Percentiles rank a stretch among this genome's conserved stretches.
Conservation (phyloP, 2,797 vertebrate genomes). For the Neopelma chrysocephalum region DNA sequence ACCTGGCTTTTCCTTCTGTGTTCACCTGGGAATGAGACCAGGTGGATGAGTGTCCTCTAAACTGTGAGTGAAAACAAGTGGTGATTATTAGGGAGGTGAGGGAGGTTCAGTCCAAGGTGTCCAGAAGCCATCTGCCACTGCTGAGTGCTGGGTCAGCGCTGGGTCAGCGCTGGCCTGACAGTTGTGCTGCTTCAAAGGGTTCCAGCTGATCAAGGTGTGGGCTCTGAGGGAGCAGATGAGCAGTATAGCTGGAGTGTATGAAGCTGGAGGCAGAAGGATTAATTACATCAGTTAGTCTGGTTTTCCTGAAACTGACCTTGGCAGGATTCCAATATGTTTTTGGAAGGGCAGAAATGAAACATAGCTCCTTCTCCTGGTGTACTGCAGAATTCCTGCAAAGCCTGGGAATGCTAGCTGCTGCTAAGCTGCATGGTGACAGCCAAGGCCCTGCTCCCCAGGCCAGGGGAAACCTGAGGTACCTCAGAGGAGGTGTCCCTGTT, state of each 20-base stretch:
- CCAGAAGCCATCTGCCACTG: background rate
- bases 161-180: background rate
- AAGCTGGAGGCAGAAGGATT: background rate
- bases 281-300: background rate
- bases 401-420: background rate
- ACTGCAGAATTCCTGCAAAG: background rate
- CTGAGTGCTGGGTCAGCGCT: fast-evolving
- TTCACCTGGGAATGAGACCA: background rate
- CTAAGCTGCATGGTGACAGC: background rate
- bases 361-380: slow-evolving; percentile 25
- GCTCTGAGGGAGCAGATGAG: background rate
- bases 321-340: background rate
- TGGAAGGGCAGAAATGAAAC: slow-evolving; percentile 14
- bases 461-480: background rate
- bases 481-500: background rate
- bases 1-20: background rate
- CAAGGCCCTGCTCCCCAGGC: background rate
- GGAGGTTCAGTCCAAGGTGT: background rate
- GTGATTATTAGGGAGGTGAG: background rate
- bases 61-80: background rate
- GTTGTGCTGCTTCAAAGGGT: background rate
- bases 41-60: background rate
- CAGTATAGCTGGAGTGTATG: background rate
- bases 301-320: slow-evolving; percentile 32
- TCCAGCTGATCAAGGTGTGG: background rate